Evolutionary conservation across 2,888 invertebrate species (phyloP), one percentile per base, ranked within the genome.

Genomic region (Cheilosia variabilis): DNA sequence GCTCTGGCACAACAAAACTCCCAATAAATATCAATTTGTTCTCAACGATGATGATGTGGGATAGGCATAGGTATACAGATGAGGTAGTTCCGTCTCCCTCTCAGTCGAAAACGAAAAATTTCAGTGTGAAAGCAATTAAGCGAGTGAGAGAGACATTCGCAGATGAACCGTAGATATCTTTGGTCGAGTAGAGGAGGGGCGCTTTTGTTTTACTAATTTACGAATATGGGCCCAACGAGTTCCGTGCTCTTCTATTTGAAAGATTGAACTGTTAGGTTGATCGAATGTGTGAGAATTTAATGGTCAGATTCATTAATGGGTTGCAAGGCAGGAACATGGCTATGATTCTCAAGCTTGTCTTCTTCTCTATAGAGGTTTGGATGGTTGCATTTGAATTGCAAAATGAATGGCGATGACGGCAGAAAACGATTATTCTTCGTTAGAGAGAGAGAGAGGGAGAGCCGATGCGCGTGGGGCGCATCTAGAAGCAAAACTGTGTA

Each of bases 21-120:
- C 68, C 65, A 84, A 84, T 84, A 84, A 84, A 84, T 84, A 84
- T 84, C 83, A 79, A 84, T 84, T 79, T 84, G 79, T 80, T 79
- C 34, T 43, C n/a, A 19, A 41, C 15, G 63, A 79, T 57, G 41
- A 72, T 43, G 79, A 73, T 69, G 68, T 50, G 57, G 31, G 9
- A 31, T 31, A 2, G 31, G 9, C 7, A 31, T 9, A 31, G 31
- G 27, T 6, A 27, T 7, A 22, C 2, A 6, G 27, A 1, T 27
- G 2, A 31, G 68, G 68, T 50, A 50, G 37, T 78, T 45, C 31
- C 13, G 37, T 41, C 13, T 43, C 41, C 43, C 55, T 37, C 10
- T 37, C 43, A 17, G 24, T 37, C 7, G 10, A 55, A 69, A 43
- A 62, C 69, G 50, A 55, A 53, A 60, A 47, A 55, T 62, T 78